Evolutionary conservation across 2,888 invertebrate genomes (phyloP).

Genomic region (Philopedon plagiatum): DNA sequence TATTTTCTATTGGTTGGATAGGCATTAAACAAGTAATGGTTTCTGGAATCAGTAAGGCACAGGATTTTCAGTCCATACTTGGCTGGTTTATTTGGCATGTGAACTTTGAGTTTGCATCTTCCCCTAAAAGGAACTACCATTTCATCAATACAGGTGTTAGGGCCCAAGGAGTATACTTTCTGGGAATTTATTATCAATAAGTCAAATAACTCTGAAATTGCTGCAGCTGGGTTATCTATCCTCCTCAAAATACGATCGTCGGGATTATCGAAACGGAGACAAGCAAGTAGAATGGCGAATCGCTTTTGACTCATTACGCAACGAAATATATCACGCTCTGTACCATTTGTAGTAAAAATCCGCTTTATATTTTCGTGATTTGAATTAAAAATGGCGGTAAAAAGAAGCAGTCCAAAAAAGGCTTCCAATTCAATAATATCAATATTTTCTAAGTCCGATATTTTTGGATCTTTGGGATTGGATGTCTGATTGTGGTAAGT

Average conservation of each 20-base stretch:
- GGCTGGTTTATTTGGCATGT: no score
- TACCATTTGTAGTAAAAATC: background rate
- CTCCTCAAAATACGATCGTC: no score
- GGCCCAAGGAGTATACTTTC: slow-evolving; percentile 19
- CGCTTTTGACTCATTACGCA: background rate
- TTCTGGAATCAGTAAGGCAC: background rate
- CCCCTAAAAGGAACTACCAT: background rate
- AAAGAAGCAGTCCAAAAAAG: background rate
- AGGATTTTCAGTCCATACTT: background rate
- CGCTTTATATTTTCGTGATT: background rate
- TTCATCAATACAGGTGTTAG: slow-evolving; percentile 21
- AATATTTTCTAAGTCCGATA: background rate
- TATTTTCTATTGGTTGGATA: background rate
- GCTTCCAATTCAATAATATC: background rate
- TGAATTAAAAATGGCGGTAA: background rate
- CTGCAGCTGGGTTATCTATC: no score
- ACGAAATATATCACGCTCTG: background rate
- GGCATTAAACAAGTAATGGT: background rate
- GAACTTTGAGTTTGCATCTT: background rate
- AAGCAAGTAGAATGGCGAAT: no score
- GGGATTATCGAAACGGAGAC: no score
- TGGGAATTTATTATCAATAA: slow-evolving; percentile 23
- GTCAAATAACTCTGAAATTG: background rate
- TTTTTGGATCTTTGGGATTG: no score
- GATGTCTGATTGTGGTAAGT: no score